A percentile compares a stretch with the other conserved stretches of the same genome.
Evolutionary conservation across 1,140 invertebrate genomes (phyloP).

Genomic region (Pissodes strobi): DNA sequence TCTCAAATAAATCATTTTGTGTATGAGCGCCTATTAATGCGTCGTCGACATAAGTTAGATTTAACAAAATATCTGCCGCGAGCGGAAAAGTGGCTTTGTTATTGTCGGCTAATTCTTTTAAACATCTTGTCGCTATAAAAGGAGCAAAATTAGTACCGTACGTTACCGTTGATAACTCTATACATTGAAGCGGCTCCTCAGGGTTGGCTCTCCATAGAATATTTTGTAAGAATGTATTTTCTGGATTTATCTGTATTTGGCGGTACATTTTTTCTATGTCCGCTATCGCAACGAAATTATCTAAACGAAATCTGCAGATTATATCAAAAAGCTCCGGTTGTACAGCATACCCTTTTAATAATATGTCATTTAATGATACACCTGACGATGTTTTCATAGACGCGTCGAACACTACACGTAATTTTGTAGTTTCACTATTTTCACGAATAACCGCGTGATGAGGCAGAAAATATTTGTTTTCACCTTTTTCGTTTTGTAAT

Average conservation of each 20-base stretch:
- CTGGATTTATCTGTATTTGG: slow-evolving; percentile 43
- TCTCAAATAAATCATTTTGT: slow-evolving; percentile 27
- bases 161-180: too few species aligned
- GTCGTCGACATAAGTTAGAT: slow-evolving; percentile 54
- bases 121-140: slow-evolving; percentile 15
- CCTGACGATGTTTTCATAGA: slow-evolving; percentile 41
- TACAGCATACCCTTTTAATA: slow-evolving; percentile 49
- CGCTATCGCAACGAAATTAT: slow-evolving; percentile 40
- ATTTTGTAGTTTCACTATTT: too few species aligned
- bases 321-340: slow-evolving; percentile 47
- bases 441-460: slow-evolving; percentile 48
- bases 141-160: slow-evolving; percentile 20
- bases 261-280: too few species aligned
- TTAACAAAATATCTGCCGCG: slow-evolving; percentile 19
- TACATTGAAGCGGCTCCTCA: background rate
- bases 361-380: slow-evolving; percentile 48
- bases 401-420: too few species aligned
- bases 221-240: too few species aligned
- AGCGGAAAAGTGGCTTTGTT: slow-evolving; percentile 29
- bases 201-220: too few species aligned
- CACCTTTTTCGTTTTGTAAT: slow-evolving; percentile 1
- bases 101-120: slow-evolving; percentile 39
- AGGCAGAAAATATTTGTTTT: too few species aligned
- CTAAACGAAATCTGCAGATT: slow-evolving; percentile 43
- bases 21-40: slow-evolving; percentile 47